phyloP scores from a whole-genome alignment of 2,888 invertebrate species.

The Tenthredo distinguenda region DNA sequence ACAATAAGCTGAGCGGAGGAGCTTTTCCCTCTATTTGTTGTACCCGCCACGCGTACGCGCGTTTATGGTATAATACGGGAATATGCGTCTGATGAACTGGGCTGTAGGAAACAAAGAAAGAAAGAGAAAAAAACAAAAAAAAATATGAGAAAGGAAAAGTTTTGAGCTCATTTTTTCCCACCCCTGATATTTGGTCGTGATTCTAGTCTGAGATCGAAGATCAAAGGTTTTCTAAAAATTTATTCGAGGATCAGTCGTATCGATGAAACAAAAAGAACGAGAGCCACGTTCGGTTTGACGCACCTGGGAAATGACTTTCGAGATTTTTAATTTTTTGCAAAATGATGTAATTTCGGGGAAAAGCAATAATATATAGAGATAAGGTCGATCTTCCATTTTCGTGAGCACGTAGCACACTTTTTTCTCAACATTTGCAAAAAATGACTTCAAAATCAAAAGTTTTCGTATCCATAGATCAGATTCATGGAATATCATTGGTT shows the following conservation, averaged over 20 bases:
- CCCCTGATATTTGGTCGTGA: not conserved
- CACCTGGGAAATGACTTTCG: too few species aligned
- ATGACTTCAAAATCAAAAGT: too few species aligned
- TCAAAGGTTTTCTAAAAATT: not conserved
- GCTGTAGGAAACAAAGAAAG: not conserved
- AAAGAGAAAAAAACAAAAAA: not conserved
- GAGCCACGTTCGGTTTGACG: too few species aligned
- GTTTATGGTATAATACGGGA: not conserved
- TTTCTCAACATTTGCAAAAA: not conserved
- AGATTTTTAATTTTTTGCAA: not conserved
- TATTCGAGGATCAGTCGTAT: too few species aligned
- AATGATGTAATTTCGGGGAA: too few species aligned
- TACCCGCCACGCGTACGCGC: not conserved
- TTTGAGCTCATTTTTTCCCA: not conserved
- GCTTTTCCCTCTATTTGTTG: not conserved
- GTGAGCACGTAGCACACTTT: not conserved
- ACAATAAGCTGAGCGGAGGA: constrained; percentile 8
- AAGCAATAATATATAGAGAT: too few species aligned
- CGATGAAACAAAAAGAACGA: too few species aligned
- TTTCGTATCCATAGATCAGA: too few species aligned
- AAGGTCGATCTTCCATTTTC: not conserved
- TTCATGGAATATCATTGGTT: too few species aligned
- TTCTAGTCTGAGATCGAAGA: not conserved
- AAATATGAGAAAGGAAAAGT: not conserved
- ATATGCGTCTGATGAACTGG: not conserved